Base-by-base conservation (phyloP, 2,113 vertebrate species). In the Albula glossodonta region DNA sequence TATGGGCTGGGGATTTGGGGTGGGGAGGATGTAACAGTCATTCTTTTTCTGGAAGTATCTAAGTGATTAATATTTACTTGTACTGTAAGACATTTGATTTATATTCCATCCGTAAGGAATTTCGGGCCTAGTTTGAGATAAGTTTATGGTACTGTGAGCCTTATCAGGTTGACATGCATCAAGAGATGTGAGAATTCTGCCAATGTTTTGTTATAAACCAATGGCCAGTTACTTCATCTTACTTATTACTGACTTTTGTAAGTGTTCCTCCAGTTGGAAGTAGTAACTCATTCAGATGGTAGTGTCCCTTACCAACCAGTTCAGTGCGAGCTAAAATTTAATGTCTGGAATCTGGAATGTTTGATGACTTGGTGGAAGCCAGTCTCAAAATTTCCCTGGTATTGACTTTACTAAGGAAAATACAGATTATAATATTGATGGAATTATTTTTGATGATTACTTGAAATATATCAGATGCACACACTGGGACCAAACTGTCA, bases 31-130 rank as follows among this genome's bases (percentile, higher is more conserved):
- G 49, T 74, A 81, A 81, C 57, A 70, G 51, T 50, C 41, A 81
- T 70, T 56, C 52, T 85, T 84, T 57, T 85, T 79, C 84, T 63
- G 78, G 52, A 53, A 56, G 52, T 79, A 53, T 49, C 13, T 80
- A 80, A 53, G 31, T 56, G 56, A 51, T 85, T 57, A 79, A 51
- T 79, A 49, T 48, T 66, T 81, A 66, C 66, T 80, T 70, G 31
- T 41, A 41, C 31, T 41, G 31, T 41, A 52, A 81, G 80, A 57
- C 49, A 80, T 53, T 80, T 66, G 31, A 52, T 80, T 66, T 81
- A 81, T 57, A 81, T 51, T 49, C 56, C 53, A 81, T 86, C 49
- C 31, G 70, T 25, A 79, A 70, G 49, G 79, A 70, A 74, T 51
- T 60, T 49, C 74, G 80, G 41, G 74, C 79, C 52, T 86, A 51